A percentile compares a stretch with the other conserved stretches of the same genome.
Evolutionary conservation across 2,113 vertebrate species (phyloP).

Genomic region (Pterocles gutturalis): DNA sequence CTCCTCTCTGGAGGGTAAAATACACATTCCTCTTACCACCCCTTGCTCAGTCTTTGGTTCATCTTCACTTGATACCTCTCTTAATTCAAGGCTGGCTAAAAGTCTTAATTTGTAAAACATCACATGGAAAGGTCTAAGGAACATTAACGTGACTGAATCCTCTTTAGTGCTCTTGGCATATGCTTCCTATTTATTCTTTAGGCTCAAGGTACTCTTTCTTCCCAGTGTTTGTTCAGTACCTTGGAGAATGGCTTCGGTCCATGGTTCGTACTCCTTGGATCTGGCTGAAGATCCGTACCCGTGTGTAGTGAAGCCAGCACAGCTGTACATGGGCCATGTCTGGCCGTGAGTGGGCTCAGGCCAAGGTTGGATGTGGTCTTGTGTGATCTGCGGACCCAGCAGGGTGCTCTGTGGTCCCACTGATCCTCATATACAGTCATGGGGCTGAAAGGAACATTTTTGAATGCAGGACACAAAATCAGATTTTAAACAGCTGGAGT

Average conservation of each 20-base stretch:
- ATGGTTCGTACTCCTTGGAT: neutral
- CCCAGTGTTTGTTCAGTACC: neutral
- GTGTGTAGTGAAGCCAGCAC: neutral
- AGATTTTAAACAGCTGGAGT: neutral
- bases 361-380: neutral
- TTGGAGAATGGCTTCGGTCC: neutral
- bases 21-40: neutral
- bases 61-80: neutral
- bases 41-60: neutral
- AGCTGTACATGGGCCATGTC: rapidly evolving
- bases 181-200: neutral
- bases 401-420: neutral
- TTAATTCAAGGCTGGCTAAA: neutral
- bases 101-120: neutral
- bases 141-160: neutral
- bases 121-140: neutral
- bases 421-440: neutral
- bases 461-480: neutral
- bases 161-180: neutral
- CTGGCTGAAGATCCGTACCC: neutral
- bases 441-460: neutral
- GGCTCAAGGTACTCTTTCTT: neutral
- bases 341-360: neutral
- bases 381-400: neutral
- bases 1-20: neutral